Evolutionary conservation across 2,888 invertebrate species (phyloP).

Genomic region (Conchocele bisecta): DNA sequence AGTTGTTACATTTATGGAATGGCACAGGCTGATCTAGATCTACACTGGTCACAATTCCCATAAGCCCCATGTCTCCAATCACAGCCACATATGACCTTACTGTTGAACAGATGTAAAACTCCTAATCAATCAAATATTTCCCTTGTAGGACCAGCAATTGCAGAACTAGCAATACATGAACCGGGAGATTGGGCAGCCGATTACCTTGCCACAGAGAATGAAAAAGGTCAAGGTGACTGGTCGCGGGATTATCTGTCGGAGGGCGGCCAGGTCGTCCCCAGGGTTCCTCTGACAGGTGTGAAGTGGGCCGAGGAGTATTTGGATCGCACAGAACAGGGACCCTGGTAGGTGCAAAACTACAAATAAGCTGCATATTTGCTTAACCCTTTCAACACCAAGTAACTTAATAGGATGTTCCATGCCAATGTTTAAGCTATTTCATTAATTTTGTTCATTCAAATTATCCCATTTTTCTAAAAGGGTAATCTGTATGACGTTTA

Average conservation of each 20-base stretch:
- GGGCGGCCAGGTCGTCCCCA: slow-evolving; percentile 33
- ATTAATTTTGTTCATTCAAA: too few relatives aligned
- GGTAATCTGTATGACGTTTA: too few relatives aligned
- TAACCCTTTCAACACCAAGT: background rate
- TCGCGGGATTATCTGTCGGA: slow-evolving; percentile 69
- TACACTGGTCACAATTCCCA: too few relatives aligned
- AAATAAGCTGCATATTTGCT: background rate
- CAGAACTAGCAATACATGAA: slow-evolving; percentile 78
- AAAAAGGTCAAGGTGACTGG: slow-evolving; percentile 65
- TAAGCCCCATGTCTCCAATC: too few relatives aligned
- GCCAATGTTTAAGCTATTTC: too few relatives aligned
- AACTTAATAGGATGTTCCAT: too few relatives aligned
- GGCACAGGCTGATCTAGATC: too few relatives aligned
- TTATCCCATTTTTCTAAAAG: too few relatives aligned
- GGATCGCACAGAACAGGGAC: slow-evolving; percentile 68
- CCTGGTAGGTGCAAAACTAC: slow-evolving; percentile 46
- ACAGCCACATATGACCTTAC: too few relatives aligned
- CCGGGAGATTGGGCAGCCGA: slow-evolving; percentile 79
- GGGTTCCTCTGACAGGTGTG: slow-evolving; percentile 58
- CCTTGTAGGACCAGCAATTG: slow-evolving; percentile 79
- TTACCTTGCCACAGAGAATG: slow-evolving; percentile 71
- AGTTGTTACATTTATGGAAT: too few relatives aligned
- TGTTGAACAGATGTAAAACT: background rate
- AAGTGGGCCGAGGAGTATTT: slow-evolving; percentile 87
- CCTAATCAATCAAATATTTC: background rate